A percentile compares a stretch with the other conserved stretches of the same genome.
Conservation (phyloP, 2,113 vertebrate species). For the Theristicus caerulescens region DNA sequence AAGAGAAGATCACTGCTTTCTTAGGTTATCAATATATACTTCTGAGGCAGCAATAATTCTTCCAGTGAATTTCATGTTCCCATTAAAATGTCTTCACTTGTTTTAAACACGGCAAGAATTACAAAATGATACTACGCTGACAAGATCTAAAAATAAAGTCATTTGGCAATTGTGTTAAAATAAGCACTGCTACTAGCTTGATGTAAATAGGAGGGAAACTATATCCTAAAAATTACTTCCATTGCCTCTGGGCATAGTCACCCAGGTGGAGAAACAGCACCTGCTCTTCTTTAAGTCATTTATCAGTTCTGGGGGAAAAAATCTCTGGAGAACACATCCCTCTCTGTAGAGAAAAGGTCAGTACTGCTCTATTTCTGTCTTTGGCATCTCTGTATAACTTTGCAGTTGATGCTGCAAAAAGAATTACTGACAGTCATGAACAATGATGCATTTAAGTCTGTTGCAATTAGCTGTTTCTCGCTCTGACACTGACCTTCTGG, state of each 20-base stretch:
- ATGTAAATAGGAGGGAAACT: slow-evolving; percentile 1
- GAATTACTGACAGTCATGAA: not conserved
- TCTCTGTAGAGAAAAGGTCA: not conserved
- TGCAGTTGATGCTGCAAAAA: not conserved
- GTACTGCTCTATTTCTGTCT: not conserved
- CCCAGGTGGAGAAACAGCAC: not conserved
- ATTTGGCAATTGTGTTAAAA: slow-evolving; percentile 6
- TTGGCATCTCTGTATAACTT: not conserved
- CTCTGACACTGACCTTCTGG: not conserved
- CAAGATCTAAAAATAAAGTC: not conserved
- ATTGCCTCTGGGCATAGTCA: not conserved
- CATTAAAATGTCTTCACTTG: slow-evolving; percentile 7
- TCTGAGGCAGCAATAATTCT: slow-evolving; percentile 2
- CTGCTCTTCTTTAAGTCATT: not conserved
- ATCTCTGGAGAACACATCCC: not conserved
- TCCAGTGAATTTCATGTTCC: not conserved
- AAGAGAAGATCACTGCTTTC: not conserved
- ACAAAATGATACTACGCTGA: not conserved
- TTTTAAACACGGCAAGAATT: slow-evolving; percentile 10
- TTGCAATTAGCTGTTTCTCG: not conserved
- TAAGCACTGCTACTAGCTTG: not conserved
- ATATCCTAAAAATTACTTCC: not conserved
- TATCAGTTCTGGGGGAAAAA: not conserved
- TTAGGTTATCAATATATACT: slow-evolving; percentile 12
- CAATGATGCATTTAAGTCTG: not conserved